phyloP scores from a whole-genome alignment of 2,888 invertebrate species.

The Andrena hattorfiana region DNA sequence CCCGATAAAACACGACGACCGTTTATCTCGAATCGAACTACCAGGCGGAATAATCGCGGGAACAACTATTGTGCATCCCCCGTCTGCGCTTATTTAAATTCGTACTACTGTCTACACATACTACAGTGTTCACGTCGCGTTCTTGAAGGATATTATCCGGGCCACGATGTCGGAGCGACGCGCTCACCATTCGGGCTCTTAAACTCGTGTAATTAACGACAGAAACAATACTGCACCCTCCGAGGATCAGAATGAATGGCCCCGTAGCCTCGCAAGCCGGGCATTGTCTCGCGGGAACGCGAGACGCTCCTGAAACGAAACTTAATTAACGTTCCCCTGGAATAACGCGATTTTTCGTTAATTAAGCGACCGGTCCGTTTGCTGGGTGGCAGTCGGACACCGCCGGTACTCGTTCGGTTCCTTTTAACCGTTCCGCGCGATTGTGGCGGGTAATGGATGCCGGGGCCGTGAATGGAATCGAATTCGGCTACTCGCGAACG shows the following conservation, averaged over 20 bases:
- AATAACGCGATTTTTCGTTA: conserved; percentile 26
- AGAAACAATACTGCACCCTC: not conserved
- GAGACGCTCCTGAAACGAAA: conserved; percentile 17
- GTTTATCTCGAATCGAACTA: conserved; percentile 19
- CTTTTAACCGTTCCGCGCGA: no score
- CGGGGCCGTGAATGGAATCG: not conserved
- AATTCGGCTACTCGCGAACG: not conserved
- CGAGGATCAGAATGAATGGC: conserved; percentile 2
- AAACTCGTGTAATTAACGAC: not conserved
- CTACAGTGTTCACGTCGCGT: no score
- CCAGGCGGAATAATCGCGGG: conserved; percentile 28
- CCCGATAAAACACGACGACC: conserved; percentile 32
- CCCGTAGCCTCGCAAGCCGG: no score
- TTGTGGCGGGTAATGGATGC: no score
- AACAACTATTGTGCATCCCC: conserved; percentile 30
- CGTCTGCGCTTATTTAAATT: not conserved
- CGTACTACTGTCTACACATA: not conserved
- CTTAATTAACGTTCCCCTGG: conserved; percentile 33
- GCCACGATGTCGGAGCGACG: no score
- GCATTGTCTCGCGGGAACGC: not conserved
- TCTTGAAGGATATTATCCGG: no score
- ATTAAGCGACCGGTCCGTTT: not conserved
- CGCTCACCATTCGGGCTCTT: not conserved
- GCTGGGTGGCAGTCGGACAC: not conserved
- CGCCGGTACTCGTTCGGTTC: not conserved